Evolutionary conservation across 30 jellyfish, hydroid and myxozoan species (phyloP), one percentile per base, ranked within the genome.

Genomic region (Morbakka virulenta): DNA sequence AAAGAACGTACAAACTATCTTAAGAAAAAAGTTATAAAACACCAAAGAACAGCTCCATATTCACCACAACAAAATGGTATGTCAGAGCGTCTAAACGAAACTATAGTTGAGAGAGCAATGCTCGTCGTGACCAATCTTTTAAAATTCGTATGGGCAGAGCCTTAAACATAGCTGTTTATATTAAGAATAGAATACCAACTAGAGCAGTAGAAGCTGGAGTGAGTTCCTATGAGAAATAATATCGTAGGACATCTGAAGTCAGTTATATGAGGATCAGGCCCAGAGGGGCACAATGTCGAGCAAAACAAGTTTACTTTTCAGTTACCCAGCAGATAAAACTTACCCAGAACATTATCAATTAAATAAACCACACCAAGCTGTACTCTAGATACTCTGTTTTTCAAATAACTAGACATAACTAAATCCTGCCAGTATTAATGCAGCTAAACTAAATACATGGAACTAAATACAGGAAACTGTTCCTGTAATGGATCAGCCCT

Each of bases 171-270:
- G 89, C 89, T 4, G 79, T 21, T 28, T 77, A 77, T 51, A 28
- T 77, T 24, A 86, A 76, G 6, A 77, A 77, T 35, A 61, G 89
- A 13, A 64, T 76, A 31, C 89, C 89, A 1, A 77, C 86, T 2
- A 32, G 14, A 4, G 89, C 89, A 1, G 89, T 80, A 32, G 23
- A 80, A 30, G 78, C 35, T 11, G 51, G 9, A n/a, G n/a, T n/a
- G 77, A 75, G 91, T 0, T 91, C 93, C n/a, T 53, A 61, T 47
- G 93, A 83, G 32, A 48, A 24, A 17, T 83, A 47, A 84, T 25
- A 47, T 34, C 85, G 95, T 9, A 25, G 0, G 4, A 83, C 62
- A 35, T 91, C 95, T 21, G 35, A 64, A 27, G 94, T 82, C 3
- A 41, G 53, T 25, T 33, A 82, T 51, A 48, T 82, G 3, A 31